A percentile compares a stretch with the other conserved stretches of the same genome.
phyloP scores from a whole-genome alignment of 2,888 invertebrate species.

The Terebella lapidaria region DNA sequence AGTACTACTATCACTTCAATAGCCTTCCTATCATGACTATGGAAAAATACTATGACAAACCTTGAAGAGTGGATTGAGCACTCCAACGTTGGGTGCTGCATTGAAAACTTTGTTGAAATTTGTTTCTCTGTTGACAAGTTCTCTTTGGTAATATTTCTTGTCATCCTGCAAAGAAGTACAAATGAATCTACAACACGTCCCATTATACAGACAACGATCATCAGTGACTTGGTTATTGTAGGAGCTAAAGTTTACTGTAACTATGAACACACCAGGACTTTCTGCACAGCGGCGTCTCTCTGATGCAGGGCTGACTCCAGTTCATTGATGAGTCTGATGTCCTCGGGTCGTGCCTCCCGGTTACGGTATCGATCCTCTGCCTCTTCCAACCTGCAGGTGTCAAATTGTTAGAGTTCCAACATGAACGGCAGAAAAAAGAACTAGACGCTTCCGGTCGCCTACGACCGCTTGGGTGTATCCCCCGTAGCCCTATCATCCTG shows the following conservation, averaged over 20 bases:
- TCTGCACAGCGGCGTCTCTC: conserved; percentile 41
- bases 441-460: too few relatives aligned
- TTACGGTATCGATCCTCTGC: conserved; percentile 46
- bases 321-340: conserved; percentile 45
- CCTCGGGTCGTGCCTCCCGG: conserved; percentile 50
- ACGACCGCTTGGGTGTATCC: too few relatives aligned
- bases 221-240: too few relatives aligned
- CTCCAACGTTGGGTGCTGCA: conserved; percentile 47
- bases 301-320: conserved; percentile 37
- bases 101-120: conserved; percentile 55
- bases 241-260: too few relatives aligned
- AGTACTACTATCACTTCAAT: too few relatives aligned
- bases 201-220: too few relatives aligned
- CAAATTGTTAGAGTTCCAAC: too few relatives aligned
- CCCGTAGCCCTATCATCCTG: too few relatives aligned
- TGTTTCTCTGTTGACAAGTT: conserved; percentile 53
- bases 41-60: too few relatives aligned
- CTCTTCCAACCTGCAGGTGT: conserved; percentile 42
- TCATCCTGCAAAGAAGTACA: conserved; percentile 40
- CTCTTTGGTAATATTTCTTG: conserved; percentile 51
- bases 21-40: too few relatives aligned
- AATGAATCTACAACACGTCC: too few relatives aligned
- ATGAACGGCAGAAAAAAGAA: too few relatives aligned
- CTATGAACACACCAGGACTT: conserved; percentile 36
- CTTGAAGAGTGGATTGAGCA: conserved; percentile 45